Base-by-base conservation (phyloP, 2,888 invertebrate species). In the Apamea monoglypha region DNA sequence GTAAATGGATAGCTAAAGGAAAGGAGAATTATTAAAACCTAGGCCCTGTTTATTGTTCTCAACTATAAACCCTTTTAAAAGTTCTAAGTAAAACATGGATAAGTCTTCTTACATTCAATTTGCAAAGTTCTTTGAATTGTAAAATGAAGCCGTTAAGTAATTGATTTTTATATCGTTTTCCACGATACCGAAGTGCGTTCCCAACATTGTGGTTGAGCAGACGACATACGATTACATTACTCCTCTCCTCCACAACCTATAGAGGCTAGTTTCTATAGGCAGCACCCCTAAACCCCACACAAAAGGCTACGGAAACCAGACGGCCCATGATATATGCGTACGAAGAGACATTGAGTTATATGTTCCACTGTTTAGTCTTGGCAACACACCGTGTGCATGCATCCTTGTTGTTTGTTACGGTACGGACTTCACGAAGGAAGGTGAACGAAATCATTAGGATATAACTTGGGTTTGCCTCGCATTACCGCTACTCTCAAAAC, bases 281-380 rank as follows among this genome's bases (percentile, higher is more conserved):
- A 40, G 3, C 7, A 59, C 25, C 47, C 53, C 40, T 75, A 56
- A 75, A 76, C 76, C 40, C 18, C 59, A 69, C n/a, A 72, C 78
- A 76, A 83, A 76, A 77, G 25, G 63, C 69, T 25, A 44, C 29
- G 32, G 36, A 56, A 56, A 74, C 74, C 56, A 75, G 18, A 56
- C 40, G 44, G 12, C n/a, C 29, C 56, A 67, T 59, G 29, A 81
- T 71, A 59, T 80, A 86, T 75, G 67, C 40, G 63, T 66, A 64
- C 36, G 44, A 70, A 78, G 36, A 78, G 78, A 74, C 64, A 74
- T 74, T 86, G 78, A 83, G 47, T 83, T 86, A 83, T 80, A 75
- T 76, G 71, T 69, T 59, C 67, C 71, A 76, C 74, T 80, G 75
- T 83, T 80, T 78, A 69, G 50, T 75, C 66, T 63, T 75, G 63